Evolutionary conservation across 2,113 vertebrate genomes (phyloP).

Genomic region (Misgurnus anguillicaudatus): DNA sequence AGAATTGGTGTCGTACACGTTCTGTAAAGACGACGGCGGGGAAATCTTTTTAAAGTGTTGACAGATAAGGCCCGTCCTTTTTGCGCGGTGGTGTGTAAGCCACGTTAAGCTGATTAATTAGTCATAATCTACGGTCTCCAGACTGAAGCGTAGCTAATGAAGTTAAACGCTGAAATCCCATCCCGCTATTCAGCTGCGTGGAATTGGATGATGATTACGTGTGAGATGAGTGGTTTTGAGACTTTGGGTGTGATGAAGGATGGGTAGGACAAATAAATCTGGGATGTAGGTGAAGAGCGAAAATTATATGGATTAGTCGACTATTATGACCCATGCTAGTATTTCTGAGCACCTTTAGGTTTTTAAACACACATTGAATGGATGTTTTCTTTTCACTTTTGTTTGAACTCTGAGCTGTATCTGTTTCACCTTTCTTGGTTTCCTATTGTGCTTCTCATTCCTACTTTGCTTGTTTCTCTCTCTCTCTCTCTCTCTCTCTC

Average conservation of each 20-base stretch:
- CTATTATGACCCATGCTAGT: no score
- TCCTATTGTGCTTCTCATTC: neutral
- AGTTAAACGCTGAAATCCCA: conserved; percentile 77
- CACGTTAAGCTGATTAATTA: conserved; percentile 82
- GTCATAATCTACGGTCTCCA: conserved; percentile 78
- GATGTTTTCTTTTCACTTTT: conserved; percentile 6
- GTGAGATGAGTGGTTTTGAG: conserved; percentile 15
- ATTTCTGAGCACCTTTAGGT: neutral
- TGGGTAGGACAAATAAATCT: neutral
- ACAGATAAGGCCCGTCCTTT: conserved; percentile 76
- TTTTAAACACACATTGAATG: neutral
- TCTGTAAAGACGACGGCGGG: conserved; percentile 64
- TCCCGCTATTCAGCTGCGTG: conserved; percentile 63
- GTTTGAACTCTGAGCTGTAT: neutral
- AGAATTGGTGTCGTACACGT: conserved; percentile 66
- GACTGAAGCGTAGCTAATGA: conserved; percentile 78
- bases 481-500: conserved; percentile 33
- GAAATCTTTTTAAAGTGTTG: conserved; percentile 78
- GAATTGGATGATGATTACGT: conserved; percentile 43
- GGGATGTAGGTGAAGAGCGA: neutral
- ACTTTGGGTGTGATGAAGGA: neutral
- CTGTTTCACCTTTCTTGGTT: conserved; percentile 24
- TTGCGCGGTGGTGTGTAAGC: conserved; percentile 74
- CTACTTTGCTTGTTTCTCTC: neutral
- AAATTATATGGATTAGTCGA: neutral